phyloP scores from a whole-genome alignment of 2,797 vertebrate genomes.

The Rhinogobio ventralis region DNA sequence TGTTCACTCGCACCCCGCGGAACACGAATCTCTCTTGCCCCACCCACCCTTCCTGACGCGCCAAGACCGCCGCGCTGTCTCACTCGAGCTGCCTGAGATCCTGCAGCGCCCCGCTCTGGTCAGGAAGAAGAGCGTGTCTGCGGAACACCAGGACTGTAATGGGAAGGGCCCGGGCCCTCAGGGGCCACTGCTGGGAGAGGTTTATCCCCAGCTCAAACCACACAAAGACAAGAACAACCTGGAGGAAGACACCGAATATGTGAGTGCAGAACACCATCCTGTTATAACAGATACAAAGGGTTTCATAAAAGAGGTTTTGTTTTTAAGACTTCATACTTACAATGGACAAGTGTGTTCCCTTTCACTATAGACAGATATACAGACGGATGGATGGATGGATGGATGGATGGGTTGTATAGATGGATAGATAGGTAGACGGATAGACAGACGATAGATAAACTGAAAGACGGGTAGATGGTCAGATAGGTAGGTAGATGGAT shows the following conservation, averaged over 20 bases:
- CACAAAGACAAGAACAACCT: slow-evolving; percentile 84
- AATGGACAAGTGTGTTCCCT: background rate
- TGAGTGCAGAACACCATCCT: slow-evolving; percentile 75
- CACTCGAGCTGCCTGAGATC: slow-evolving; percentile 88
- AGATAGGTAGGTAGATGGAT: background rate
- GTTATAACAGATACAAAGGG: background rate
- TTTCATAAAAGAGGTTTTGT: background rate
- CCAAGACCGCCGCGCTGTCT: slow-evolving; percentile 87
- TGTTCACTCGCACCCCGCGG: slow-evolving; percentile 77
- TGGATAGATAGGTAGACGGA: background rate
- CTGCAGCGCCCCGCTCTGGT: slow-evolving; percentile 59
- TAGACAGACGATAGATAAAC: background rate
- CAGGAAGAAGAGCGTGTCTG: slow-evolving; percentile 70
- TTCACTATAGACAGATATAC: background rate
- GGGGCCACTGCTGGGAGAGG: slow-evolving; percentile 77
- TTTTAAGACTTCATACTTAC: background rate
- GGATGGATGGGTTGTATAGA: background rate
- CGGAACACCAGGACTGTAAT: slow-evolving; percentile 88
- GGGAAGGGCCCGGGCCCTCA: slow-evolving; percentile 85
- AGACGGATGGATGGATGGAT: too few species aligned
- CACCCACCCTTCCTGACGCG: slow-evolving; percentile 65
- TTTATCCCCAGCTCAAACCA: slow-evolving; percentile 91
- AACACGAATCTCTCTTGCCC: slow-evolving; percentile 91
- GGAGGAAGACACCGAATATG: slow-evolving; percentile 94
- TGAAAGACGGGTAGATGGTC: background rate